phyloP scores from a whole-genome alignment of 1,140 invertebrate genomes.

The Gerris buenoi region DNA sequence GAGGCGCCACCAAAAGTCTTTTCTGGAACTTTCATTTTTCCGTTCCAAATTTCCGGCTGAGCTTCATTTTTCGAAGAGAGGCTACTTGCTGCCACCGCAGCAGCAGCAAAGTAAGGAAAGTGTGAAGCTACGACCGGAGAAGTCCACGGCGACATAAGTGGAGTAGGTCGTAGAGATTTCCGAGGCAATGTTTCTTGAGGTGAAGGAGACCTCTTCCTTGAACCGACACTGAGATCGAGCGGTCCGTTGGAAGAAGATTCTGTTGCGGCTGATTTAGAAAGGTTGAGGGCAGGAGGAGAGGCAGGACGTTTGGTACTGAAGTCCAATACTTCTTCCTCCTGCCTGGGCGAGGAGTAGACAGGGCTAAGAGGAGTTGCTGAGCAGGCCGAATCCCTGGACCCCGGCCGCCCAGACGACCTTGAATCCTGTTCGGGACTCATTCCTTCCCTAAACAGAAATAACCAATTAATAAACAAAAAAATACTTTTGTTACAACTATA shows the following conservation, averaged over 20 bases:
- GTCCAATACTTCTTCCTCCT: constrained; percentile 47
- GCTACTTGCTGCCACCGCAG: constrained; percentile 49
- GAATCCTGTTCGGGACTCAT: constrained; percentile 62
- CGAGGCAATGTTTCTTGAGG: constrained; percentile 21
- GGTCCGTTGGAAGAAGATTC: constrained; percentile 51
- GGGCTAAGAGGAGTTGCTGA: constrained; percentile 24
- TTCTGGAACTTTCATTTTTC: constrained; percentile 50
- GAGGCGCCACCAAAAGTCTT: constrained; percentile 29
- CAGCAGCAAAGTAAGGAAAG: constrained; percentile 62
- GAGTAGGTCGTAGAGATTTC: constrained; percentile 28
- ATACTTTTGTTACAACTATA: too few species aligned
- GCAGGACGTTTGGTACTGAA: constrained; percentile 51
- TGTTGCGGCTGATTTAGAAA: constrained; percentile 39
- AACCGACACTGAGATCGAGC: constrained; percentile 59
- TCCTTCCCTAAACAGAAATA: constrained; percentile 49
- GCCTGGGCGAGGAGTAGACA: constrained; percentile 29
- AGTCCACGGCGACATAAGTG: constrained; percentile 54
- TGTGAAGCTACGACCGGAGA: constrained; percentile 57
- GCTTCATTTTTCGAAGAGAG: constrained; percentile 52
- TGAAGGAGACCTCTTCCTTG: constrained; percentile 45
- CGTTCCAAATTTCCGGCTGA: constrained; percentile 49
- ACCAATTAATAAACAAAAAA: not conserved
- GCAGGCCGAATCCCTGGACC: constrained; percentile 48
- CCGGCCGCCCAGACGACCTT: constrained; percentile 45
- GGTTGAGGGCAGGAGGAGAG: constrained; percentile 41